Percentiles rank a stretch among this genome's conserved stretches.
Evolutionary conservation across 2,113 vertebrate genomes (phyloP).

Genomic region (Coturnix japonica): DNA sequence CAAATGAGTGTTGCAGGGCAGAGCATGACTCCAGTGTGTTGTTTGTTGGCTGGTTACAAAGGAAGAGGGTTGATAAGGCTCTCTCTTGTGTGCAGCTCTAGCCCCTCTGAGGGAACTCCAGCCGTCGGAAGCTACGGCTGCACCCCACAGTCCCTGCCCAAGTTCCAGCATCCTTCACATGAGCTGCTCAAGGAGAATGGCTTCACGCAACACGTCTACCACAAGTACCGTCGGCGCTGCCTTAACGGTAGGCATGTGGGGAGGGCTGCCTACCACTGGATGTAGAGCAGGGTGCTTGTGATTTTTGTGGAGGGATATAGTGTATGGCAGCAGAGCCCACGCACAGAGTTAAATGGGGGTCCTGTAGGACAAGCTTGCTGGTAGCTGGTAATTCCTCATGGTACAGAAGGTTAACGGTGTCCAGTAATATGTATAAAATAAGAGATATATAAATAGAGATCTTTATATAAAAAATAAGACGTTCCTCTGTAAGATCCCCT

Average conservation of each 20-base stretch:
- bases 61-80: not conserved
- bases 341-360: rapidly evolving
- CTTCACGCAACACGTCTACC: constrained; percentile 99
- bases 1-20: rapidly evolving
- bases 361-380: not conserved
- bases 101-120: constrained; percentile 92
- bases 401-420: not conserved
- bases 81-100: constrained; percentile 82
- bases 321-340: rapidly evolving
- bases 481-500: not conserved
- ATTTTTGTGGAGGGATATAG: rapidly evolving
- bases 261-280: rapidly evolving
- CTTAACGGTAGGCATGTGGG: constrained; percentile 87
- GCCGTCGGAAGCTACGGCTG: constrained; percentile 90
- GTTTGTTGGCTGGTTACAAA: not conserved
- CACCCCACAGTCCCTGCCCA: constrained; percentile 97
- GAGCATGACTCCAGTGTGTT: rapidly evolving
- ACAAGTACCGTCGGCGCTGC: constrained; percentile 98
- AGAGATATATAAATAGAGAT: too few relatives aligned
- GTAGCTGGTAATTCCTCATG: rapidly evolving
- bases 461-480: too few relatives aligned
- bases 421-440: too few relatives aligned
- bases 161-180: constrained; percentile 98
- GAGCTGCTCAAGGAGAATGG: constrained; percentile 99
- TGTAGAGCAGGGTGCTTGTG: not conserved